Evolutionary conservation across 1,140 invertebrate species (phyloP), one percentile per base, ranked within the genome.

Genomic region (Procambarus clarkii): DNA sequence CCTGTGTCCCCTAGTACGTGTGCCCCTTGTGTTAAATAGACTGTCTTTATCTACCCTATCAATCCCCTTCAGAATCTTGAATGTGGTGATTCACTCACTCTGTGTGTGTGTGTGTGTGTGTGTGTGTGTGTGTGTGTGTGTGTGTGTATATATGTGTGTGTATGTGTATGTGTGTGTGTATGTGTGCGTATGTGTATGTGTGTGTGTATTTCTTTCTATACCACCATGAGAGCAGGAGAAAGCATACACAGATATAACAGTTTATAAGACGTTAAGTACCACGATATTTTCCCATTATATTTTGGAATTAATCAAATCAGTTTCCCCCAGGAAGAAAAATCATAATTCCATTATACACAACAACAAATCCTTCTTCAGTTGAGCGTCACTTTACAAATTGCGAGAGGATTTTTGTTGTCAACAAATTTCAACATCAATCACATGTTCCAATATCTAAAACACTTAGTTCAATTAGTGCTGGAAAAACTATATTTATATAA

Each of bases 271-370:
- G 81, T 44, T 83, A 69, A 83, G 60, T 83, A 58, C 34, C 11
- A 5, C 5, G 69, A 46, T n/a, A 64, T 69, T 44, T 77, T 54
- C 50, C 71, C 21, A 46, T 83, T 45, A 83, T 83, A 83, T 83
- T 83, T 83, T 18, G 58, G 81, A 83, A 83, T 83, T 83, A 83
- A 83, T 83, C 48, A 86, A 69, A 83, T 69, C 74, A 86, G 34
- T 77, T 50, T n/a, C n/a, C n/a, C n/a, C 9, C 15, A 24, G 46
- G 77, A 76, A 34, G 48, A 86, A 83, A 83, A 83, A 44, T 45
- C 15, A 15, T 83, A 83, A 83, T 83, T 64, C 81, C 81, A 44
- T 83, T 83, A 58, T 83, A 69, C 21, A 69, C 58, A 54, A 34
- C 81, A 69, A 83, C 58, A 83, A 69, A 83, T 83, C 81, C 60